Conservation (phyloP, 2,113 vertebrate species). For the Pseudopipra pipra region DNA sequence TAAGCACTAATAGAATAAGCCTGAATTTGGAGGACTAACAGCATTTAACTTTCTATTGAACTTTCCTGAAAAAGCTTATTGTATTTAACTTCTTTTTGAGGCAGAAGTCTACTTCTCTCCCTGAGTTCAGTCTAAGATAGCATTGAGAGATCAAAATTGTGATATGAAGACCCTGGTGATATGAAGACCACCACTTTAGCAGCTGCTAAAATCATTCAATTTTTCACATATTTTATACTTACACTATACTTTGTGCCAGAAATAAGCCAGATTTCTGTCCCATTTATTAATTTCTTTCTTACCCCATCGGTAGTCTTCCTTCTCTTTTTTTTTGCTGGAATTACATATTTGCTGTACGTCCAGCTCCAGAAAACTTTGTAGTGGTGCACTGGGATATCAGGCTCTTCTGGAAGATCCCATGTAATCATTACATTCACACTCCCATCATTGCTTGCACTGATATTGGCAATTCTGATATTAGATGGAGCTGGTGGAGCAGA, state of each 20-base stretch:
- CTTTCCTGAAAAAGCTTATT: neutral
- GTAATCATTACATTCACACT: conserved; percentile 77
- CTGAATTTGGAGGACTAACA: neutral
- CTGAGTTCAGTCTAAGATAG: neutral
- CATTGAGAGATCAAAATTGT: neutral
- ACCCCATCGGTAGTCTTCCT: conserved; percentile 90
- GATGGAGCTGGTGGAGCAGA: conserved; percentile 84
- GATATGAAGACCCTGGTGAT: neutral
- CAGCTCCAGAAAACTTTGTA: conserved; percentile 96
- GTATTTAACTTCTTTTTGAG: neutral
- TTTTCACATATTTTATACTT: neutral
- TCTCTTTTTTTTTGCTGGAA: conserved; percentile 88
- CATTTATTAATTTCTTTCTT: neutral
- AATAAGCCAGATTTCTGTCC: neutral
- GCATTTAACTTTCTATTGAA: neutral
- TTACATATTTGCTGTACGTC: conserved; percentile 80
- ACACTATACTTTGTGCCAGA: neutral
- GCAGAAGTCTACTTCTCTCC: neutral
- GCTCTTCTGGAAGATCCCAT: conserved; percentile 87
- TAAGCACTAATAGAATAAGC: neutral
- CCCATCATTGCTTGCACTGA: conserved; percentile 77
- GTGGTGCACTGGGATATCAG: conserved; percentile 91
- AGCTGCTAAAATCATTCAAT: neutral
- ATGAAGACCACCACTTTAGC: neutral
- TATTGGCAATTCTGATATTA: conserved; percentile 81